phyloP scores from a whole-genome alignment of 2,888 invertebrate genomes.

The Trachelus troglodyta region DNA sequence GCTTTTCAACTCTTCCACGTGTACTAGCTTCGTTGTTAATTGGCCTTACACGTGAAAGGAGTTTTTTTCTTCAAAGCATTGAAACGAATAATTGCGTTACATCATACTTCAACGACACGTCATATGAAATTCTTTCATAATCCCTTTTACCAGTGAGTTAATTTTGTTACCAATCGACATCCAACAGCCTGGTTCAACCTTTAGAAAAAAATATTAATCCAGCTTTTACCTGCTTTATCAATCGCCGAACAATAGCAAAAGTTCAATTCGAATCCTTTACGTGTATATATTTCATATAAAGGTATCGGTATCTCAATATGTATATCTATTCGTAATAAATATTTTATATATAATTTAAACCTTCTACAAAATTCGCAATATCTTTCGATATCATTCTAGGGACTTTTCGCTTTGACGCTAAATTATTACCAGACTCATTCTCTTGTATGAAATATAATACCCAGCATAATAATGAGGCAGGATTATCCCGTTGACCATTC shows the following conservation, averaged over 20 bases:
- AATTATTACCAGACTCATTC: not conserved
- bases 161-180: not conserved
- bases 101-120: not conserved
- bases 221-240: not conserved
- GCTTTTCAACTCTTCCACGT: conserved; percentile 8
- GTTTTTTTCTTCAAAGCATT: not conserved
- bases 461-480: not conserved
- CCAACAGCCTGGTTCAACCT: not conserved
- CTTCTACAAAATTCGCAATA: not conserved
- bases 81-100: not conserved
- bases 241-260: not conserved
- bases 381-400: not conserved
- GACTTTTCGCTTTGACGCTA: not conserved
- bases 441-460: not conserved
- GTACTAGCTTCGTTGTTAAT: not conserved
- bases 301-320: not conserved
- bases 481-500: not conserved
- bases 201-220: not conserved
- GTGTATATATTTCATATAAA: not conserved
- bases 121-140: not conserved
- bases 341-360: not conserved
- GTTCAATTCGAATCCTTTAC: not conserved
- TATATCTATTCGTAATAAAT: not conserved
- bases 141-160: not conserved
- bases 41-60: not conserved